Evolutionary conservation across 2,888 invertebrate genomes (phyloP), one percentile per base, ranked within the genome.

Genomic region (Toxonevra muliebris): DNA sequence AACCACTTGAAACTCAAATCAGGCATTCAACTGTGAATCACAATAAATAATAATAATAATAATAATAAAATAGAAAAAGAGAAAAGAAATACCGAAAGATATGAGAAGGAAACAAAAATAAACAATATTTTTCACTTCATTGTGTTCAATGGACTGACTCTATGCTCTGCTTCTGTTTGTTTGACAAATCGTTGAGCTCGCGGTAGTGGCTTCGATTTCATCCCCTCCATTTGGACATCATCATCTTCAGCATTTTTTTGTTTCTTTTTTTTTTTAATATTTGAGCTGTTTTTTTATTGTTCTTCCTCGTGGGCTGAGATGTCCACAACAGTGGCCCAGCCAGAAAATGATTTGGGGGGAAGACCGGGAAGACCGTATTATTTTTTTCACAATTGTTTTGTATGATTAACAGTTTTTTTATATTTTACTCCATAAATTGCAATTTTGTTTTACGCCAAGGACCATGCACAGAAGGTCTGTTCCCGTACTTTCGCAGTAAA

Each of bases 1-100:
- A 79, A 78, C 75, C 78, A 81, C 83, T 82, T 80, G 79, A 82
- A 80, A 82, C 77, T 81, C 82, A 81, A 82, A 82, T 82, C 83
- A 80, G 80, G 80, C 82, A 74, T 77, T 82, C 82, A 82, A 77
- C 81, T 80, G 82, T 81, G 77, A 81, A 80, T 80, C 81, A 79
- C 77, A 79, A 82, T 82, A 82, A 82, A 82, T 80, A 82, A 80
- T 77, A 79, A 79, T 76, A 79, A 77, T 66, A 61, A 68, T 65
- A 63, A 68, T 64, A 68, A 73, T 64, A 71, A 57, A 65, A 62
- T 42, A 43, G 20, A 52, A n/a, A 17, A 19, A 61, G 30, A 64
- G 13, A 69, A n/a, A 45, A 7, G 30, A 30, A 30, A 30, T 30
- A 30, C 30, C 30, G 30, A 71, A 58, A 41, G 48, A 59, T 53